Base-by-base conservation (phyloP, 2,888 invertebrate species). In the Aporophyla lueneburgensis region DNA sequence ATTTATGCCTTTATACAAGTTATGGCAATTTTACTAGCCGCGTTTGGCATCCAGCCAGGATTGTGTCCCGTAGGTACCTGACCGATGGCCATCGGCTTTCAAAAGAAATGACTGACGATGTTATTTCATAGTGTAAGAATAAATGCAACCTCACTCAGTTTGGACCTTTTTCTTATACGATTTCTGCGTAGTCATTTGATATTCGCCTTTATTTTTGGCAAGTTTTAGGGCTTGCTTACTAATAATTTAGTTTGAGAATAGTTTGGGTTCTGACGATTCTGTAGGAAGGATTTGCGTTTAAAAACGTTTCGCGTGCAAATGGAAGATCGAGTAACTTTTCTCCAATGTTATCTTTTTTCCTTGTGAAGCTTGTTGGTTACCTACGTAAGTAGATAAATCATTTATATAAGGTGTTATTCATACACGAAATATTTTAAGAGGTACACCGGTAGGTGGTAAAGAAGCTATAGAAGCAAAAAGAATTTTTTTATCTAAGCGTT, bases 21-120 rank as follows among this genome's bases (percentile, higher is more conserved):
- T 81, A 81, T 69, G 33, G 76, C 69, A 56, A 67, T 53, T 81
- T 81, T 84, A 71, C 46, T 54, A 80, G 74, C 46, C n/a, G 16
- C 49, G 67, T 53, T 70, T 84, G 85, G 85, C 78, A 71, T 71
- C 19, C 43, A 33, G 81, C 85, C 85, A 86, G 62, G 53, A 59
- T 33, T 65, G 61, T 76, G 74, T 81, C 62, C 59, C 62, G 51
- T 43, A 54, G 67, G 78, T 83, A 58, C 53, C 71, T 83, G 83
- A 83, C 72, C 83, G 77, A 79, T 84, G 78, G 71, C 75, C 74
- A 81, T 83, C 75, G 71, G 40, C 62, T 85, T 91, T 87, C 86
- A 90, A 87, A 88, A 84, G 86, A 87, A 89, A 88, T 92, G 90
- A 91, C 89, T 86, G 78, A 91, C 86, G 90, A 90, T 89, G 86